Evolutionary conservation across 1,140 invertebrate species (phyloP).

Genomic region (Calephelis nemesis): DNA sequence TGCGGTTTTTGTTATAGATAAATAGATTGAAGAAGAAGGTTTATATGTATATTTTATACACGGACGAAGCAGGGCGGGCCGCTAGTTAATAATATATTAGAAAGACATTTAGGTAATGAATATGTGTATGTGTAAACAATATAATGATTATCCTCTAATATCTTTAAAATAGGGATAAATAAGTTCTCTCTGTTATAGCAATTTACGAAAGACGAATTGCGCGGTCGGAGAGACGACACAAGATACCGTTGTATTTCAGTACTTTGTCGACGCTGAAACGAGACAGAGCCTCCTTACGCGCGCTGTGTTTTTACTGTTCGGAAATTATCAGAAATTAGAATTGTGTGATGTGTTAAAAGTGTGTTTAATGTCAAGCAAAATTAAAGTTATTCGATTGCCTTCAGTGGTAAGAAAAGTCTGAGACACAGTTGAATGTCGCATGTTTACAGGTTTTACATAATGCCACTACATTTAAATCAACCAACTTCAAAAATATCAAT

Average conservation of each 20-base stretch:
- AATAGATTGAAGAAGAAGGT: no score
- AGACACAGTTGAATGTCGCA: slow-evolving; percentile 4
- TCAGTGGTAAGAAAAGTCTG: slow-evolving; percentile 2
- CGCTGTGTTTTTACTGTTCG: not conserved
- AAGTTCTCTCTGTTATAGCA: no score
- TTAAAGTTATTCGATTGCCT: slow-evolving; percentile 2
- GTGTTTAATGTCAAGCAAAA: slow-evolving; percentile 6
- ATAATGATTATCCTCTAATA: no score
- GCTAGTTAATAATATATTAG: no score
- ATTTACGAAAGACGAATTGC: not conserved
- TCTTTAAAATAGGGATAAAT: no score
- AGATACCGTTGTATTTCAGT: slow-evolving; percentile 10
- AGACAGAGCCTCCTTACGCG: not conserved
- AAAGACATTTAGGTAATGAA: no score
- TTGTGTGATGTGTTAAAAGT: not conserved
- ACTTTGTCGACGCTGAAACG: not conserved
- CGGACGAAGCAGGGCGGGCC: no score
- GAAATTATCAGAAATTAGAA: not conserved
- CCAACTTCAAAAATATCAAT: not conserved
- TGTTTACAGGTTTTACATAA: slow-evolving; percentile 14
- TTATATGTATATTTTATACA: no score
- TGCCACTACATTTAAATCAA: not conserved
- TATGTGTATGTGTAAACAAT: no score
- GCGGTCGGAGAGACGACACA: not conserved
- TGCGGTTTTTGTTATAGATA: no score